These are phyloP conservation scores for Equus przewalskii DNA, from an alignment of 2,113 vertebrate genomes.

Conservation along the genomic window DNA sequence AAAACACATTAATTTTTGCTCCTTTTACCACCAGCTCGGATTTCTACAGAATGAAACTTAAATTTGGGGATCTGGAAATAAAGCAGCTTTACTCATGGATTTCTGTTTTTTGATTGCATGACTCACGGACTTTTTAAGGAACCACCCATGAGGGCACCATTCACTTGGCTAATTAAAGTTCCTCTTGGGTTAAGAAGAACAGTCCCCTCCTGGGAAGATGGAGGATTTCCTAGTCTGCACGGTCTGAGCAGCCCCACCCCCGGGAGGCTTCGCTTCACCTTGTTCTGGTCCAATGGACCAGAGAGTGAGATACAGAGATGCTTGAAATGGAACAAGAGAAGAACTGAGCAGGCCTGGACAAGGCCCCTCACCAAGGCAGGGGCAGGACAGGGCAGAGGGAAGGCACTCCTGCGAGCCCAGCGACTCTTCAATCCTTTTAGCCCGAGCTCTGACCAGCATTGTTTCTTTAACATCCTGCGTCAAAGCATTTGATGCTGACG, in stretches of 20 bases:
- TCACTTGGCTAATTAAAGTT: constrained; percentile 40
- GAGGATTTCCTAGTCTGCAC: background rate
- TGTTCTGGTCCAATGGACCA: background rate
- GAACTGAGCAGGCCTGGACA: background rate
- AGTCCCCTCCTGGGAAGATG: background rate
- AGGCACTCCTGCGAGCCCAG: background rate
- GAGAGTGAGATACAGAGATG: background rate
- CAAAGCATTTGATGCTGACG: background rate
- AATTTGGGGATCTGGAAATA: constrained; percentile 59
- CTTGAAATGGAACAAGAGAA: background rate
- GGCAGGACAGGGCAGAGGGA: background rate
- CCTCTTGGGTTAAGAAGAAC: background rate
- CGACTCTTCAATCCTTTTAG: background rate
- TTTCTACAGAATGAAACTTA: constrained; percentile 69
- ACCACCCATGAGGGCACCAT: background rate
- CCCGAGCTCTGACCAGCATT: background rate
- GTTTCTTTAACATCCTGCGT: background rate
- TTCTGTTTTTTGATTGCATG: background rate
- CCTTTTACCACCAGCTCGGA: constrained; percentile 63
- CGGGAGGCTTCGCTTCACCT: background rate
- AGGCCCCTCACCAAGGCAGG: background rate
- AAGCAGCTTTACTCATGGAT: background rate
- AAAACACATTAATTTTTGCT: background rate
- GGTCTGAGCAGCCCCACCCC: background rate
- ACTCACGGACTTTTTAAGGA: constrained; percentile 28